phyloP scores from a whole-genome alignment of 2,888 invertebrate species.

The Heteromyza rotundicornis region DNA sequence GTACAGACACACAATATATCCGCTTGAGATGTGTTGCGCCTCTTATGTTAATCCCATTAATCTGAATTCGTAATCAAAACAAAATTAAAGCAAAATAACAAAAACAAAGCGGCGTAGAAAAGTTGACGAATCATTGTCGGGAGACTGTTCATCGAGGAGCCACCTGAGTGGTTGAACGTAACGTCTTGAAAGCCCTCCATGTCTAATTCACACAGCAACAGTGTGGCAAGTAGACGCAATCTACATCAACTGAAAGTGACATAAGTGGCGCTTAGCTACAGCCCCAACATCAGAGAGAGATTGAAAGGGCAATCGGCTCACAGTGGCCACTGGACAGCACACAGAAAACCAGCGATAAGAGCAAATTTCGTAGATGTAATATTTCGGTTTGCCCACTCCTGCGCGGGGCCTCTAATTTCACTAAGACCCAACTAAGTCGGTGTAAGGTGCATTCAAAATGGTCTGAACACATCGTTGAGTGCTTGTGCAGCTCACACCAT shows the following conservation, averaged over 20 bases:
- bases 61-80: not conserved
- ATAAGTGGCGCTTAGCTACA: slow-evolving; percentile 51
- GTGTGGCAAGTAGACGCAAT: slow-evolving; percentile 15
- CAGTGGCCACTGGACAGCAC: not conserved
- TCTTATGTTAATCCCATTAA: slow-evolving; percentile 54
- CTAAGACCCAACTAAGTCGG: no score
- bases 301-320: not conserved
- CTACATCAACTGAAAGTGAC: slow-evolving; percentile 53
- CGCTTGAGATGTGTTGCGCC: slow-evolving; percentile 35
- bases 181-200: not conserved
- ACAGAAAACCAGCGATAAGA: not conserved
- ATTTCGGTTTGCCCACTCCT: not conserved
- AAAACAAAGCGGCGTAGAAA: slow-evolving; percentile 37
- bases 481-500: not conserved
- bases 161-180: slow-evolving; percentile 33
- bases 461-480: not conserved
- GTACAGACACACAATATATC: not conserved
- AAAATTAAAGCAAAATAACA: not conserved
- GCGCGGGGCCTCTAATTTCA: not conserved
- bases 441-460: no score
- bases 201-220: slow-evolving; percentile 20
- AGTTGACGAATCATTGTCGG: slow-evolving; percentile 12
- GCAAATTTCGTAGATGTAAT: no score
- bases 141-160: slow-evolving; percentile 18
- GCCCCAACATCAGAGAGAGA: no score